Conservation (phyloP, 1,140 invertebrate species). For the Hypsibius dujardini region DNA sequence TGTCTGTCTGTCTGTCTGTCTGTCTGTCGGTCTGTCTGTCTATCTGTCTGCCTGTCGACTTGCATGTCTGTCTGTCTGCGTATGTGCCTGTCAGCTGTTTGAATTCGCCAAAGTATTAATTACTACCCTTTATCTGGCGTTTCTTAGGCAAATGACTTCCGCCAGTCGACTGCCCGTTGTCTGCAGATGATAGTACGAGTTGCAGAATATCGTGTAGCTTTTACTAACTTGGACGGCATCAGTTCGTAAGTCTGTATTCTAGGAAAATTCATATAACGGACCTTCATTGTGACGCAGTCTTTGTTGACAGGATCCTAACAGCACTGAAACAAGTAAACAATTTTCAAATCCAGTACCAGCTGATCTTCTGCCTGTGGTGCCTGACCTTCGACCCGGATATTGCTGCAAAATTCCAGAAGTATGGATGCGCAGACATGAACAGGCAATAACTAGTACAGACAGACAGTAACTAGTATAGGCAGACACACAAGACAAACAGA, state of each 20-base stretch:
- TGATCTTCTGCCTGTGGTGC: conserved; percentile 96
- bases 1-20: not conserved
- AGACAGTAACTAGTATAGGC: too few species aligned
- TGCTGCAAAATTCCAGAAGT: conserved; percentile 89
- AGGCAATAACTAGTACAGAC: too few species aligned
- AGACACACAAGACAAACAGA: too few species aligned
- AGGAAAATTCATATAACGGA: not conserved
- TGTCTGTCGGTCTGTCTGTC: conserved; percentile 23
- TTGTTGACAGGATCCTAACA: conserved; percentile 31
- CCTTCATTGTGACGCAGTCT: conserved; percentile 5
- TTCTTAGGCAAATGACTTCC: conserved; percentile 82
- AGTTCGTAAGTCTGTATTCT: conserved; percentile 44
- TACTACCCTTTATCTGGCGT: too few species aligned
- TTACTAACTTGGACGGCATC: conserved; percentile 86
- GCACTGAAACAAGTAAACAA: conserved; percentile 70
- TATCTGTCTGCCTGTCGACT: too few species aligned
- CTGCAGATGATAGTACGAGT: conserved; percentile 98
- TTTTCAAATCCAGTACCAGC: conserved; percentile 98
- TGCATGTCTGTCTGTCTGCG: too few species aligned
- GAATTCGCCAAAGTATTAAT: too few species aligned
- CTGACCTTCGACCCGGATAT: conserved; percentile 83
- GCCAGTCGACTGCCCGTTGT: conserved; percentile 89
- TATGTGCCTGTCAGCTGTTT: too few species aligned
- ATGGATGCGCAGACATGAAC: conserved; percentile 23
- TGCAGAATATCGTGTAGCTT: conserved; percentile 84